phyloP scores from a whole-genome alignment of 2,888 invertebrate species.

The Lordiphosa andalusiaca region DNA sequence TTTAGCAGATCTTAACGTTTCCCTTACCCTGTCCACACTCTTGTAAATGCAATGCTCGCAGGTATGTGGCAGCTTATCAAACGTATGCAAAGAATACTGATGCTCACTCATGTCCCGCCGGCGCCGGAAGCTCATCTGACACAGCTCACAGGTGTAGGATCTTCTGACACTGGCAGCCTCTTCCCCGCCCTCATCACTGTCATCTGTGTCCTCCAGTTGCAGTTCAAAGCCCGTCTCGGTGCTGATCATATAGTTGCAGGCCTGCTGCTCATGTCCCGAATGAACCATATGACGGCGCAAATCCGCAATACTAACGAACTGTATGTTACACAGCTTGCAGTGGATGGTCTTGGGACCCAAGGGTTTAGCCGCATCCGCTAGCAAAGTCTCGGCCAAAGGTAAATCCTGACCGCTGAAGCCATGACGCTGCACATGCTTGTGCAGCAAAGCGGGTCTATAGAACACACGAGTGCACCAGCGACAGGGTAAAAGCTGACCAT shows the following conservation, averaged over 20 bases:
- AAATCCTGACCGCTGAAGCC: conserved; percentile 59
- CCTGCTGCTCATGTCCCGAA: conserved; percentile 31
- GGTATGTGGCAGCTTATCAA: conserved; percentile 81
- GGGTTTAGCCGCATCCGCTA: conserved; percentile 66
- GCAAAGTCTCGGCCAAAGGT: conserved; percentile 63
- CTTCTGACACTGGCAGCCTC: conserved; percentile 19
- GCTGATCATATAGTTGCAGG: conserved; percentile 74
- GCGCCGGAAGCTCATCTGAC: conserved; percentile 69
- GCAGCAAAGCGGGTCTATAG: conserved; percentile 67
- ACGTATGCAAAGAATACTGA: conserved; percentile 73
- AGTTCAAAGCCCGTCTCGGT: conserved; percentile 78
- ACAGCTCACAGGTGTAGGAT: conserved; percentile 72
- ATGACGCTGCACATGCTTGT: conserved; percentile 72
- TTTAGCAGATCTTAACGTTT: background rate
- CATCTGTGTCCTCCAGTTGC: conserved; percentile 78
- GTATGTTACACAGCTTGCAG: conserved; percentile 71
- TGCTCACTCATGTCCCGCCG: conserved; percentile 76
- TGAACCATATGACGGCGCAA: conserved; percentile 62
- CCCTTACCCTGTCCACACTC: conserved; percentile 81
- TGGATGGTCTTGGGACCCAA: conserved; percentile 67
- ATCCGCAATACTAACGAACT: conserved; percentile 59
- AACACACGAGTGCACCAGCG: conserved; percentile 76
- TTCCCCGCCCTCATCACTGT: conserved; percentile 64
- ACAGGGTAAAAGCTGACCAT: conserved; percentile 70
- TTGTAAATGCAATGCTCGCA: conserved; percentile 82